Percentiles rank a stretch among this genome's conserved stretches.
Conservation (phyloP, 2,888 invertebrate species). For the Acrobasis suavella region DNA sequence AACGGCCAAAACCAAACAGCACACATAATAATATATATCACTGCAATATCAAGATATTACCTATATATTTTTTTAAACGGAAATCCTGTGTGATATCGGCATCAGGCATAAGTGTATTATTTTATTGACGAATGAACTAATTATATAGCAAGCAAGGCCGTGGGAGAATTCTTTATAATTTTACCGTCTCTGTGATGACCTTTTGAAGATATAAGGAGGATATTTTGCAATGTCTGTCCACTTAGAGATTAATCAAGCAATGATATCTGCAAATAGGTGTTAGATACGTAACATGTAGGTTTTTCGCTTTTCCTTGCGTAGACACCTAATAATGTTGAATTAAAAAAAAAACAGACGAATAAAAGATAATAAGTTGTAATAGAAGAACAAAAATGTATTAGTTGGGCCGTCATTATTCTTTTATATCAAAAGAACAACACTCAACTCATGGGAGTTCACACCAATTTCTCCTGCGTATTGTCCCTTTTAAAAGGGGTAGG, state of each 20-base stretch:
- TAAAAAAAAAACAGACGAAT: no score
- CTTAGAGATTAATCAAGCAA: constrained; percentile 3
- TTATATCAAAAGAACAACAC: no score
- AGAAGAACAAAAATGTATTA: no score
- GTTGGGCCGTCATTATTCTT: no score
- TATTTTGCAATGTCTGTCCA: constrained; percentile 5
- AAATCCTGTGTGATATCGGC: constrained; percentile 15
- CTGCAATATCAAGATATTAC: neutral
- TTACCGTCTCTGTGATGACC: constrained; percentile 6
- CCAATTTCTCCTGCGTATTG: no score
- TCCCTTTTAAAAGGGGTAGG: no score
- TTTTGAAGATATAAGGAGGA: neutral
- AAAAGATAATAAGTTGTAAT: no score
- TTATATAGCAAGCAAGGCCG: constrained; percentile 1
- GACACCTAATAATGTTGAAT: no score
- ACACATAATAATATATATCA: neutral
- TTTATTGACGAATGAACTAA: constrained; percentile 14
- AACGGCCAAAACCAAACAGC: neutral
- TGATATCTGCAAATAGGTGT: no score
- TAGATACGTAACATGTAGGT: no score
- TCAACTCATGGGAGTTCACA: no score
- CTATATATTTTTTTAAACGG: constrained; percentile 2
- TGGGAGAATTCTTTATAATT: constrained; percentile 15
- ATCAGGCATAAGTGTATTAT: constrained; percentile 6
- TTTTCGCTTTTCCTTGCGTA: no score